A percentile compares a stretch with the other conserved stretches of the same genome.
Evolutionary conservation across 2,888 invertebrate genomes (phyloP).

Genomic region (Ormyrus labotus): DNA sequence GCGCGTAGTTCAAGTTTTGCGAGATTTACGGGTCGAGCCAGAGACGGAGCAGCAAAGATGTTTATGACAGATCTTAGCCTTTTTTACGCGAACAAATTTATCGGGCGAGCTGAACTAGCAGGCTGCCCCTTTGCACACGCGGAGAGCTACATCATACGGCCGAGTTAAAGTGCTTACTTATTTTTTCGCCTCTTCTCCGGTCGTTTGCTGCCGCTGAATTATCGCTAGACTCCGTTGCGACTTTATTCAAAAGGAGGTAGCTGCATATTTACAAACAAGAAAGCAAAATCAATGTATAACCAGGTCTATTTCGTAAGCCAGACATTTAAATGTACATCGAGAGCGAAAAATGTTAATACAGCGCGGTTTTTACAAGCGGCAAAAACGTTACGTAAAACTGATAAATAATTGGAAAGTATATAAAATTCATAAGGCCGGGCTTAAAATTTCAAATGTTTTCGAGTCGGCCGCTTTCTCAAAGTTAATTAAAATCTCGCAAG

Average conservation of each 20-base stretch:
- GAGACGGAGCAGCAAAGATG: not conserved
- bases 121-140: not conserved
- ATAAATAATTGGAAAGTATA: constrained; percentile 21
- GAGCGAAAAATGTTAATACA: too few species aligned
- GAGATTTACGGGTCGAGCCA: constrained; percentile 21
- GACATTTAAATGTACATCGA: too few species aligned
- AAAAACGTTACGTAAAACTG: not conserved
- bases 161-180: too few species aligned
- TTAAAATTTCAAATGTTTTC: constrained; percentile 14
- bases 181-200: too few species aligned
- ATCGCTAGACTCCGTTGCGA: too few species aligned
- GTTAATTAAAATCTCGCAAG: constrained; percentile 31
- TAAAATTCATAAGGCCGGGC: not conserved
- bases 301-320: too few species aligned
- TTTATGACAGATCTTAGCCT: constrained; percentile 26
- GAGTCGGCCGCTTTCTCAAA: constrained; percentile 15
- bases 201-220: too few species aligned
- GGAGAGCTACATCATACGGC: too few species aligned
- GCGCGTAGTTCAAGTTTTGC: not conserved
- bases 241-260: too few species aligned
- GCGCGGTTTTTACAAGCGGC: too few species aligned
- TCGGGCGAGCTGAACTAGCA: not conserved
- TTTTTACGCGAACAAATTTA: constrained; percentile 32
- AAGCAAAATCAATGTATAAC: too few species aligned
- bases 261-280: too few species aligned